Evolutionary conservation across 2,113 vertebrate genomes (phyloP).

Genomic region (Brienomyrus longianalis): DNA sequence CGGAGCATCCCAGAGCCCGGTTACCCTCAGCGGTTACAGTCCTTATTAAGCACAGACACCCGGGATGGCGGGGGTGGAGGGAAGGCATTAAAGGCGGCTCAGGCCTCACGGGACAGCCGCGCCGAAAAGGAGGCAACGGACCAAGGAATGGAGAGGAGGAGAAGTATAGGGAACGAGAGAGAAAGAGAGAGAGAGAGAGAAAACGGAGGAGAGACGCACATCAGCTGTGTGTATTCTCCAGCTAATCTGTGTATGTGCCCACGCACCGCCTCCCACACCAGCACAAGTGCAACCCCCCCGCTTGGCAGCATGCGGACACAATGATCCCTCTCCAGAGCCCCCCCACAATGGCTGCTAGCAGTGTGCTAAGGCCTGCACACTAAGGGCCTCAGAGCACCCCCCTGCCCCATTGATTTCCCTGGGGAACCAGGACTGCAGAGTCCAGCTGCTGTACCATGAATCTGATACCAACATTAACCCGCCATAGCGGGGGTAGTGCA

Average conservation of each 20-base stretch:
- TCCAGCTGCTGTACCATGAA: background rate
- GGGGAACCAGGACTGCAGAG: background rate
- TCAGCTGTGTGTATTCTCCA: slow-evolving; percentile 45
- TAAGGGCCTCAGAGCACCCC: background rate
- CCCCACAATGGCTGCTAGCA: slow-evolving; percentile 31
- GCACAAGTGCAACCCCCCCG: slow-evolving; percentile 44
- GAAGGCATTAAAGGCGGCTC: background rate
- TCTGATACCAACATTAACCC: slow-evolving; percentile 2
- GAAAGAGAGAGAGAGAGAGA: slow-evolving; percentile 25
- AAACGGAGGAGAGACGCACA: slow-evolving; percentile 40
- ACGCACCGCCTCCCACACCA: slow-evolving; percentile 54
- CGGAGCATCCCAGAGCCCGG: background rate
- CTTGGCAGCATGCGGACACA: slow-evolving; percentile 39
- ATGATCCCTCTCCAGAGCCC: slow-evolving; percentile 41
- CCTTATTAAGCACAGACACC: slow-evolving; percentile 1
- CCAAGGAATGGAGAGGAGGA: slow-evolving; percentile 26
- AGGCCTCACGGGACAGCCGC: background rate
- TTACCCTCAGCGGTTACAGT: background rate
- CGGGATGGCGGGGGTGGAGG: background rate
- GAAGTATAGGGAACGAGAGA: background rate
- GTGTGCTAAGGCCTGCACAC: background rate
- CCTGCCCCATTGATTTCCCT: slow-evolving; percentile 12
- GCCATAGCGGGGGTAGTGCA: background rate
- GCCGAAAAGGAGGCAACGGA: background rate
- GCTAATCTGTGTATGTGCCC: slow-evolving; percentile 31